These are phyloP conservation scores for Tipula helvola DNA, from an alignment of 2,888 invertebrate species.

Conservation along the genomic window DNA sequence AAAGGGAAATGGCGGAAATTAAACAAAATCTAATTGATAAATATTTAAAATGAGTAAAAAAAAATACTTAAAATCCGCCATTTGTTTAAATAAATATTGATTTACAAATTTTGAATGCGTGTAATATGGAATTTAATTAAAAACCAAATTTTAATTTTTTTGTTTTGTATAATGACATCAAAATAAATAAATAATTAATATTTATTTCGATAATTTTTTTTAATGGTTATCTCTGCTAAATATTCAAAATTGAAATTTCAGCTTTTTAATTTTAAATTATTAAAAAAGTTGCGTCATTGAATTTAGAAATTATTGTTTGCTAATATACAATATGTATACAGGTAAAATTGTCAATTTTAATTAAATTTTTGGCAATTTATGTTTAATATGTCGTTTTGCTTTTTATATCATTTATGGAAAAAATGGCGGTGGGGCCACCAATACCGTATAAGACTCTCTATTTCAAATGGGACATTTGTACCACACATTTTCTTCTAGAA, in stretches of 20 bases:
- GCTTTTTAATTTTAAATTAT: not conserved
- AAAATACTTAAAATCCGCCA: not conserved
- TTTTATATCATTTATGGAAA: no score
- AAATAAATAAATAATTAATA: not conserved
- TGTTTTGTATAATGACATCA: not conserved
- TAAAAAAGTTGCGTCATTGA: not conserved
- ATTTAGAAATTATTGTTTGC: not conserved
- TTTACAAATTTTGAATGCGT: not conserved
- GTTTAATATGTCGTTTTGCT: no score
- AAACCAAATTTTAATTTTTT: not conserved
- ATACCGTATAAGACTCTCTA: no score
- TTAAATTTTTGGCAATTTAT: no score
- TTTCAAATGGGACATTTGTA: no score
- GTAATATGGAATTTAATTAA: not conserved
- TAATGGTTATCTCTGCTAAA: not conserved
- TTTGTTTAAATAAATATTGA: not conserved
- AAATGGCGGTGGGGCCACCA: no score
- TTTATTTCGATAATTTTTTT: not conserved
- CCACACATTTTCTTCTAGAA: no score
- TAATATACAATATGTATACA: not conserved
- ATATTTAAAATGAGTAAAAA: not conserved
- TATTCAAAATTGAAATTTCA: not conserved
- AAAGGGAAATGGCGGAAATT: not conserved
- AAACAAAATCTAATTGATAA: not conserved
- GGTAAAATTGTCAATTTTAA: not conserved